Evolutionary conservation across 2,888 invertebrate genomes (phyloP).

Genomic region (Leptinotarsa haldemani): DNA sequence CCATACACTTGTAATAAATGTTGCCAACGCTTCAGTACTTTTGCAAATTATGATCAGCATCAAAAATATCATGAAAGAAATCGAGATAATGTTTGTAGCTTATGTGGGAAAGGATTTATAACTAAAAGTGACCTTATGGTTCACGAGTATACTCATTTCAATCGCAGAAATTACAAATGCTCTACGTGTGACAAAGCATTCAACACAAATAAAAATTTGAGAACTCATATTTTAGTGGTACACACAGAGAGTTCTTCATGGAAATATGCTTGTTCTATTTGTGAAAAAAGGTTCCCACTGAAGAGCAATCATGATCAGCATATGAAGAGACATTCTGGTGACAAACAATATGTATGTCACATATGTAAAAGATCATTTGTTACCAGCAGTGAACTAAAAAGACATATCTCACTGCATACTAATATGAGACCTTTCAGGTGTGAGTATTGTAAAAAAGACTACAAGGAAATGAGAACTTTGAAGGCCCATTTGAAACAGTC

Average conservation of each 20-base stretch:
- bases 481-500: slow-evolving; percentile 68
- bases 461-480: slow-evolving; percentile 47
- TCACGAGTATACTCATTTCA: slow-evolving; percentile 57
- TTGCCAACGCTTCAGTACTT: slow-evolving; percentile 51
- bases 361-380: slow-evolving; percentile 55
- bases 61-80: slow-evolving; percentile 54
- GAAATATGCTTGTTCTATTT: slow-evolving; percentile 54
- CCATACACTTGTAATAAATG: slow-evolving; percentile 57
- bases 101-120: slow-evolving; percentile 63
- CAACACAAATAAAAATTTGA: slow-evolving; percentile 56
- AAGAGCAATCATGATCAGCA: slow-evolving; percentile 56
- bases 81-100: slow-evolving; percentile 54
- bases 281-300: slow-evolving; percentile 54
- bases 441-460: slow-evolving; percentile 68
- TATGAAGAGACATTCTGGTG: slow-evolving; percentile 53
- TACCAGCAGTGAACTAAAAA: slow-evolving; percentile 52
- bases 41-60: slow-evolving; percentile 55
- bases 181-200: slow-evolving; percentile 55
- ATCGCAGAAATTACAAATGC: slow-evolving; percentile 56
- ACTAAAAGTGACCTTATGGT: slow-evolving; percentile 56
- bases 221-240: slow-evolving; percentile 55
- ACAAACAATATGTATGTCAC: slow-evolving; percentile 53
- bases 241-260: slow-evolving; percentile 57
- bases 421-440: slow-evolving; percentile 60
- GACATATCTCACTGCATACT: slow-evolving; percentile 54